phyloP scores from a whole-genome alignment of 2,797 vertebrate genomes.

The Gila robusta region DNA sequence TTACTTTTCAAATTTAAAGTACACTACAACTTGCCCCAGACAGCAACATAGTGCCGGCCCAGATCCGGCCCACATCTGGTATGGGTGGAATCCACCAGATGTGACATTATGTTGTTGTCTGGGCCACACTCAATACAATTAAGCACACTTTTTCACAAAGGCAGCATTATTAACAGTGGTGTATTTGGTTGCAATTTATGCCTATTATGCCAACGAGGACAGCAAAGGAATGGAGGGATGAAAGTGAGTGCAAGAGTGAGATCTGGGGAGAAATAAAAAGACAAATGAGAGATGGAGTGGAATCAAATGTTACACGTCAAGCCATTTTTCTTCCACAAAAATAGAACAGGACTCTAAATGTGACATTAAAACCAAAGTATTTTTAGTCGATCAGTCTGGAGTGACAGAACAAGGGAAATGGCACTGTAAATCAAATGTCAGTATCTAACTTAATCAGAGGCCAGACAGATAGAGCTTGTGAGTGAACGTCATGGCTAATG shows the following conservation, averaged over 20 bases:
- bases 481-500: constrained; percentile 2
- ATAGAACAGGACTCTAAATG: constrained; percentile 26
- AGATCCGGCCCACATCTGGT: too few relatives aligned
- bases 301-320: constrained; percentile 18
- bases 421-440: neutral
- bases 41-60: too few relatives aligned
- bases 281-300: constrained; percentile 17
- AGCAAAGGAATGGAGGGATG: neutral
- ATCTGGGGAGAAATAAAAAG: neutral
- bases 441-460: constrained; percentile 24
- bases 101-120: too few relatives aligned
- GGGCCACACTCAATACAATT: neutral
- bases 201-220: neutral
- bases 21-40: too few relatives aligned
- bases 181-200: neutral
- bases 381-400: constrained; percentile 16
- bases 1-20: neutral
- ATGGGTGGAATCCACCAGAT: too few relatives aligned
- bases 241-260: neutral
- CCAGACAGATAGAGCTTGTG: neutral
- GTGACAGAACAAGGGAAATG: constrained; percentile 11
- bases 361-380: constrained; percentile 22
- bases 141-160: neutral
- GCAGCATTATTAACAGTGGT: neutral
- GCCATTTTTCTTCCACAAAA: constrained; percentile 12